Conservation (phyloP, 2,797 vertebrate species). For the Petrocephalus schoutedeni region DNA sequence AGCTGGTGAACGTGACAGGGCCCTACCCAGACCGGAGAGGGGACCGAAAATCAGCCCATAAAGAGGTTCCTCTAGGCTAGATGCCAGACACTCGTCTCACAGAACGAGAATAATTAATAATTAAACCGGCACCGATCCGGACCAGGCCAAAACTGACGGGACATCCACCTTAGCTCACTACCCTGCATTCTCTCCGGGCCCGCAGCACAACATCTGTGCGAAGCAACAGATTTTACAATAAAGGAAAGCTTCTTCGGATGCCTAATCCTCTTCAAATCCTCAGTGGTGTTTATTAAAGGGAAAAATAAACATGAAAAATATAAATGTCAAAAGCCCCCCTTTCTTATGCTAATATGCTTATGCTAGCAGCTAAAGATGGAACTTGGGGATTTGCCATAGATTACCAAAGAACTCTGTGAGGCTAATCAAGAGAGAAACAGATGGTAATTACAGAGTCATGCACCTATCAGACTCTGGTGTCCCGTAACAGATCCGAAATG, state of each 20-base stretch:
- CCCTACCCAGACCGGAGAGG: background rate
- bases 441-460: conserved; percentile 24
- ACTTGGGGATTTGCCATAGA: conserved; percentile 31
- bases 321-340: conserved; percentile 26
- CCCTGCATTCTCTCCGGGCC: background rate
- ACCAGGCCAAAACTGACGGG: background rate
- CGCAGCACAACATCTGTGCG: background rate
- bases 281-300: conserved; percentile 19
- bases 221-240: conserved; percentile 23
- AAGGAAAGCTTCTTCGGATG: conserved; percentile 21
- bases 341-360: conserved; percentile 34
- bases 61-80: background rate
- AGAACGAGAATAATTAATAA: background rate
- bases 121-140: background rate
- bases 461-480: background rate
- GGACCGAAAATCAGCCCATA: background rate
- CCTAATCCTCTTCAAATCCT: conserved; percentile 17
- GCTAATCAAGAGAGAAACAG: conserved; percentile 30
- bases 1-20: background rate
- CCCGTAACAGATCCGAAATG: background rate
- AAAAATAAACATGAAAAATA: conserved; percentile 31
- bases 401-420: conserved; percentile 27
- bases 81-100: background rate
- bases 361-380: conserved; percentile 26
- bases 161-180: background rate